A percentile compares a stretch with the other conserved stretches of the same genome.
Conservation (phyloP, 1,140 invertebrate species). For the Drosophila baimaii region DNA sequence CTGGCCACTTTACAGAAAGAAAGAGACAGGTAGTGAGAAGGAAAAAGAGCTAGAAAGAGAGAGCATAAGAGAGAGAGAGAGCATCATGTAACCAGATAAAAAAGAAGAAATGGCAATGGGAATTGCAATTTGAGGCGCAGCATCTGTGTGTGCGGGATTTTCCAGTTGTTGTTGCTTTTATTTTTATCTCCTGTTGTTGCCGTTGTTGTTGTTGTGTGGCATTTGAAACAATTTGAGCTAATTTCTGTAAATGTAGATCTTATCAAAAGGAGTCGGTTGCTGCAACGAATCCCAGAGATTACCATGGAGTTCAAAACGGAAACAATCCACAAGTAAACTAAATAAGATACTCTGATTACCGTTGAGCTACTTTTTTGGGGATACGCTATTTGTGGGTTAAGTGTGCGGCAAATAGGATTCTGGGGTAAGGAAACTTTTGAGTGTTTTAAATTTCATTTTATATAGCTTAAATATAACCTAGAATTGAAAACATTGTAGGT, state of each 20-base stretch:
- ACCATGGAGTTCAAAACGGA: slow-evolving; percentile 17
- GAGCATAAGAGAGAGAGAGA: neutral
- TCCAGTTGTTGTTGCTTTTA: slow-evolving; percentile 32
- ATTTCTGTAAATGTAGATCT: slow-evolving; percentile 56
- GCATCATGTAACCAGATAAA: slow-evolving; percentile 44
- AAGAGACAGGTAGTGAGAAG: slow-evolving; percentile 19
- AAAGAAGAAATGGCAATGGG: slow-evolving; percentile 35
- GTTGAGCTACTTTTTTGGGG: neutral
- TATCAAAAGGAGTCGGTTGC: slow-evolving; percentile 38
- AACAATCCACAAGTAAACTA: slow-evolving; percentile 3
- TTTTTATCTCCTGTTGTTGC: slow-evolving; percentile 10
- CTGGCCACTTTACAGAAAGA: slow-evolving; percentile 46
- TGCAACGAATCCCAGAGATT: slow-evolving; percentile 17
- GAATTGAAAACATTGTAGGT: neutral
- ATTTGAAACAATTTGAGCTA: slow-evolving; percentile 64
- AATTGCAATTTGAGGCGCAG: slow-evolving; percentile 47
- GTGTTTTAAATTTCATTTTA: neutral
- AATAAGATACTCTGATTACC: slow-evolving; percentile 16
- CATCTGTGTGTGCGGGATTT: slow-evolving; percentile 47
- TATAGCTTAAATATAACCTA: neutral
- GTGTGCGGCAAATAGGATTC: neutral
- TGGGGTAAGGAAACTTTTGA: neutral
- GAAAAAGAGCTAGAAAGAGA: slow-evolving; percentile 1
- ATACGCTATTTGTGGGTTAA: neutral
- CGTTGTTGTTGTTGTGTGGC: slow-evolving; percentile 26